Evolutionary conservation across 2,888 invertebrate genomes (phyloP), one percentile per base, ranked within the genome.

Genomic region (Drosophila lutescens): DNA sequence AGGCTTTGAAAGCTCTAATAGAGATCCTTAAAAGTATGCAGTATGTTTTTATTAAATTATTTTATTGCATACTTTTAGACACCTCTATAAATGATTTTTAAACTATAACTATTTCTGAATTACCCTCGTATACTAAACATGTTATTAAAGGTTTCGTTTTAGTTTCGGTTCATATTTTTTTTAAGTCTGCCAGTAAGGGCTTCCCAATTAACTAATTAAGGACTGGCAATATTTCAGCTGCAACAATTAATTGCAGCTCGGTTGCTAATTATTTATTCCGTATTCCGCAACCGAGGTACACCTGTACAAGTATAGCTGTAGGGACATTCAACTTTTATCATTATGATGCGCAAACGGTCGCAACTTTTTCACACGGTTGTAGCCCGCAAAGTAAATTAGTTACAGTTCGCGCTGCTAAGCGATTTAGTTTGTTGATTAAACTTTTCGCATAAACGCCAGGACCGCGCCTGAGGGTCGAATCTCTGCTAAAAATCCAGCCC

Each of bases 381-480:
- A 49, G 56, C 53, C 62, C 72, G 68, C 71, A 67, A 65, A 71
- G 76, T 70, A 80, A 88, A 83, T 88, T 85, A 84, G 81, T 85
- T 85, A 71, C 74, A 77, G 78, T 82, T 80, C 63, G 59, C 71
- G 76, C 79, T 84, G 86, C 77, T 77, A 85, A 85, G 85, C 85
- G 85, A 77, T 86, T 88, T 84, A 86, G 88, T 83, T 86, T 86
- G 83, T 83, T 80, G 78, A 80, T 80, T 86, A 69, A 84, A 84
- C 84, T 84, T 84, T 84, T 76, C 77, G 58, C 78, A 88, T 88
- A 83, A 86, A 79, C 83, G 83, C 74, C 68, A 50, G 73, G 81
- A 69, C 85, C 88, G 55, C 53, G 82, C 88, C 85, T 23, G 47
- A 44, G 61, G 88, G 34, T 41, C 34, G 46, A 44, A 15, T 17